Percentiles rank a stretch among this genome's conserved stretches.
phyloP scores from a whole-genome alignment of 2,113 vertebrate genomes.

The Calyptomena viridis region DNA sequence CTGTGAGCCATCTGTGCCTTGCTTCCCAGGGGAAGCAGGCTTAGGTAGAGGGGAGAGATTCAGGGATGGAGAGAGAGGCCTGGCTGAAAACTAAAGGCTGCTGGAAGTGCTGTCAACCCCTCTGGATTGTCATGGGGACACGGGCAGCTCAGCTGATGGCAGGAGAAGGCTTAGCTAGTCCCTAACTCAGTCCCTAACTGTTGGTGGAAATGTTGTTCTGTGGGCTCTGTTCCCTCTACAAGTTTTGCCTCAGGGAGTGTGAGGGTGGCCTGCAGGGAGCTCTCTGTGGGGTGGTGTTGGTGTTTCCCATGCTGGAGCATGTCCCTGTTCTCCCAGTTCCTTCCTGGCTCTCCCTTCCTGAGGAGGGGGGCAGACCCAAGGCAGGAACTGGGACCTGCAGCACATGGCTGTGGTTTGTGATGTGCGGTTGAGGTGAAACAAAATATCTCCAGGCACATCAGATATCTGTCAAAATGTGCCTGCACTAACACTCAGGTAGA shows the following conservation, averaged over 20 bases:
- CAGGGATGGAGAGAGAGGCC: background rate
- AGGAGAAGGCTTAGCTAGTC: background rate
- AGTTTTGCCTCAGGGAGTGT: background rate
- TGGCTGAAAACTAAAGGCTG: background rate
- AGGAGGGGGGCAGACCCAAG: background rate
- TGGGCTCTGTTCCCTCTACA: background rate
- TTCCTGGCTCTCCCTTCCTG: background rate
- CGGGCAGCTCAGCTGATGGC: background rate
- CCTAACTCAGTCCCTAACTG: background rate
- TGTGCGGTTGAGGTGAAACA: background rate
- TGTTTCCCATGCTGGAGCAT: background rate
- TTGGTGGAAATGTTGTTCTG: background rate
- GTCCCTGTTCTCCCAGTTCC: background rate
- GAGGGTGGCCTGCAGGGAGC: background rate
- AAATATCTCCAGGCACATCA: background rate
- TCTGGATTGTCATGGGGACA: background rate
- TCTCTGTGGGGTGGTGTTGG: background rate
- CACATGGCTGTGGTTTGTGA: background rate
- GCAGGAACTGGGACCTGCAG: background rate
- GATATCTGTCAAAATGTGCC: background rate
- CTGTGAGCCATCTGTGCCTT: constrained; percentile 32
- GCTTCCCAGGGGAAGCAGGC: background rate
- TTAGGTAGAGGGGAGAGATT: background rate
- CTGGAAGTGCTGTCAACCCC: background rate
- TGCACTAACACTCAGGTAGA: background rate